Conservation (phyloP, 2,888 invertebrate genomes). For the Lasius platythorax region DNA sequence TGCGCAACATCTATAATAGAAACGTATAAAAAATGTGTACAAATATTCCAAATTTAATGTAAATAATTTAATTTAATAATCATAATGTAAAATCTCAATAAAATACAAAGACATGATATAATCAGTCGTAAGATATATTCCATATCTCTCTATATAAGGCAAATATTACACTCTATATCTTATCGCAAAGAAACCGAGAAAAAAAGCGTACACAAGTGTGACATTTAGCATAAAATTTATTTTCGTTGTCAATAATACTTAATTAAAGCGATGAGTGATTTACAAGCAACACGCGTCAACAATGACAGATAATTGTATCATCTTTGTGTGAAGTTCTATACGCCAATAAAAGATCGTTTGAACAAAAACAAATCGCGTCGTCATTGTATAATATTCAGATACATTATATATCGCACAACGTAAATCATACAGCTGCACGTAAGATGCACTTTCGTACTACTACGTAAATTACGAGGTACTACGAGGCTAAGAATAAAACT, state of each 20-base stretch:
- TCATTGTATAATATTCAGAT: not conserved
- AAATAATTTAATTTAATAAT: too few species aligned
- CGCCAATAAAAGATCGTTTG: not conserved
- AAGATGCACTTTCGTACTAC: slow-evolving; percentile 39
- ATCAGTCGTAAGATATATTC: not conserved
- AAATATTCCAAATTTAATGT: not conserved
- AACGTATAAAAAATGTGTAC: not conserved
- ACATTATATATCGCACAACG: slow-evolving; percentile 20
- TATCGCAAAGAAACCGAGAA: not conserved
- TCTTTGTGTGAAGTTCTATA: slow-evolving; percentile 1
- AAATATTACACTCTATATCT: not conserved
- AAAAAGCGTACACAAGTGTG: not conserved
- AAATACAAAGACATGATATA: not conserved
- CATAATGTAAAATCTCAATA: not conserved
- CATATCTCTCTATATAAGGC: not conserved
- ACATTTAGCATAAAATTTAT: not conserved
- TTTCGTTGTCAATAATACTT: slow-evolving; percentile 6
- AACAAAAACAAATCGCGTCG: slow-evolving; percentile 1
- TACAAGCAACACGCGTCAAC: slow-evolving; percentile 19
- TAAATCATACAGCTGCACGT: slow-evolving; percentile 36
- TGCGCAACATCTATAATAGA: not conserved
- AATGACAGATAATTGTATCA: slow-evolving; percentile 26
- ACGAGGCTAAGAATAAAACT: slow-evolving; percentile 20
- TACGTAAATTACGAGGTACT: not conserved
- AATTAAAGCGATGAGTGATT: slow-evolving; percentile 29